phyloP scores from a whole-genome alignment of 2,113 vertebrate species.

The Terrapene triunguis region DNA sequence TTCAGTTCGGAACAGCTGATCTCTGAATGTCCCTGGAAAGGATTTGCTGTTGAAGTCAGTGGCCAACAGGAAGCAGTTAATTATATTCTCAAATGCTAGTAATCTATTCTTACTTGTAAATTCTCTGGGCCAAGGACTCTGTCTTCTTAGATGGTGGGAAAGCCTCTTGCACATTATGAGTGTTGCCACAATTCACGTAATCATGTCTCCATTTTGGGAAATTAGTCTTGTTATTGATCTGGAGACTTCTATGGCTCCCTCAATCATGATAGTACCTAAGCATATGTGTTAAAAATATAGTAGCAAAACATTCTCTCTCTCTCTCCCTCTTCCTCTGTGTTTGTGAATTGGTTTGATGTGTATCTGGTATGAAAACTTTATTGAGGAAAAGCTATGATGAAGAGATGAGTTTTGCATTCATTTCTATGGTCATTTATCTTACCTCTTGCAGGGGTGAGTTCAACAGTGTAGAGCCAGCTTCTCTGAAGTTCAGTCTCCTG shows the following conservation, averaged over 20 bases:
- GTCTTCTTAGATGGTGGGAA: conserved; percentile 32
- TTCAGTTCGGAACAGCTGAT: conserved; percentile 4
- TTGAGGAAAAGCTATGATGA: conserved; percentile 11
- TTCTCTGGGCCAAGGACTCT: background rate
- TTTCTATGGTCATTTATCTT: background rate
- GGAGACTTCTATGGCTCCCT: background rate
- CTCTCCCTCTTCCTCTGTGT: background rate
- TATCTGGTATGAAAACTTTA: fast-evolving
- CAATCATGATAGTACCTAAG: background rate
- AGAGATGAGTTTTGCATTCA: background rate
- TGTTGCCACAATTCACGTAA: background rate
- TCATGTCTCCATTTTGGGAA: conserved; percentile 19
- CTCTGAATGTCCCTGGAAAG: conserved; percentile 12
- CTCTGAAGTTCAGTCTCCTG: fast-evolving
- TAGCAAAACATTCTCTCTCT: fast-evolving
- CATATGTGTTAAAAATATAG: background rate
- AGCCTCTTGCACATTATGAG: conserved; percentile 32
- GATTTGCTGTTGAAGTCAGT: conserved; percentile 38
- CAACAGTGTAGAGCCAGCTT: fast-evolving
- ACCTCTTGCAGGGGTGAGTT: background rate
- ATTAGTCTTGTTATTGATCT: conserved; percentile 51
- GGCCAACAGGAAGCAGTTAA: conserved; percentile 33
- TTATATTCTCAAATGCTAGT: conserved; percentile 54
- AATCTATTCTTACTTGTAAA: conserved; percentile 58
- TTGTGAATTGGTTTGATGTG: fast-evolving